Evolutionary conservation across 2,888 invertebrate species (phyloP), one percentile per base, ranked within the genome.

Genomic region (Dilophus febrilis): DNA sequence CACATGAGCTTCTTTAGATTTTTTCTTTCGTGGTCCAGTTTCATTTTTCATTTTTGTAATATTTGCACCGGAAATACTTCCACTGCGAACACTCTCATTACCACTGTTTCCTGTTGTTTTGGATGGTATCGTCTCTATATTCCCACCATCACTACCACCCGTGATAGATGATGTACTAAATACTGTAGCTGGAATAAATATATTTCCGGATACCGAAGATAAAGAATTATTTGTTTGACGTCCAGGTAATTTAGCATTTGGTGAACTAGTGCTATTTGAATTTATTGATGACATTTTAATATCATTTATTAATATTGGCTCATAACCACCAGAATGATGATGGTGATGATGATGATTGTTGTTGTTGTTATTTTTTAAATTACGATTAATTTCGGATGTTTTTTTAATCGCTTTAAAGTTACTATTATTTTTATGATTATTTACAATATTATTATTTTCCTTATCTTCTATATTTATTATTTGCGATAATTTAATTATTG

Each of bases 201-300:
- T 83, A 56, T 84, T 83, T 22, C 85, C 86, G 3, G 84, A 83
- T 38, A 83, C 78, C 11, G 82, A 82, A 2, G 86, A 80, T 36
- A 87, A 65, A 1, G 86, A 86, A 60, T 86, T 86, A 55, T 87
- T 87, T 10, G 86, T 87, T 61, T 86, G 85, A 43, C 86, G 67
- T 40, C 86, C 85, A 19, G 71, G 61, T 51, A 63, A 50, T 50
- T 62, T 62, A 17, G 59, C n/a, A n/a, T n/a, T n/a, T n/a, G n/a
- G n/a, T n/a, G n/a, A 55, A 48, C 57, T 60, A 30, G 57, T 56
- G 12, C 29, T 43, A 35, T 31, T 39, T 16, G 61, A n/a, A n/a
- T n/a, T n/a, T n/a, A n/a, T 54, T 46, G 63, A 62, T 48, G 63
- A 57, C 62, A 62, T 61, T 48, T 43, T 45, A 28, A 18, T 37